A percentile compares a stretch with the other conserved stretches of the same genome.
Evolutionary conservation across 2,797 vertebrate genomes (phyloP).

Genomic region (Melanogrammus aeglefinus): DNA sequence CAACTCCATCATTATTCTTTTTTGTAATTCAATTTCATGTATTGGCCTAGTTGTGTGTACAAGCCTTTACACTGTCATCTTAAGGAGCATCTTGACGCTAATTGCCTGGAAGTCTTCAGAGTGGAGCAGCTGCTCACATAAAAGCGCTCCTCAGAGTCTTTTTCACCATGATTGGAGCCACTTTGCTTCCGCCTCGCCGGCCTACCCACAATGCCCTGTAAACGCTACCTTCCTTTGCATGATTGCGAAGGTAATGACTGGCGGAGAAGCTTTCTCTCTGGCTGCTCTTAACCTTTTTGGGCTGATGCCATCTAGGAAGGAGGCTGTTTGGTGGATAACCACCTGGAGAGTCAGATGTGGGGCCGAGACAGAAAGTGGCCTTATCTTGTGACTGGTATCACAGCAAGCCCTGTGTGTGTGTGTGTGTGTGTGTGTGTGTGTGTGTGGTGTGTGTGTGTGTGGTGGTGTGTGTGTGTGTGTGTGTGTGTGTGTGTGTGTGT

Average conservation of each 20-base stretch:
- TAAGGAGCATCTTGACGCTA: not conserved
- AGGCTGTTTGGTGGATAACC: not conserved
- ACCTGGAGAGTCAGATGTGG: not conserved
- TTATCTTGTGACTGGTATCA: not conserved
- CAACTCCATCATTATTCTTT: not conserved
- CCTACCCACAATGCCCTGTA: constrained; percentile 1
- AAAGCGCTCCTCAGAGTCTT: not conserved
- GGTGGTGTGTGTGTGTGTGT: too few species aligned
- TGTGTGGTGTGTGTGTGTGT: not conserved
- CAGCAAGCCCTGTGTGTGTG: not conserved
- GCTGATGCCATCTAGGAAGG: not conserved
- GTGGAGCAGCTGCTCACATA: constrained; percentile 1
- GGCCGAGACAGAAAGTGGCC: not conserved
- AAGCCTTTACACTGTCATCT: not conserved
- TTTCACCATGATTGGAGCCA: not conserved
- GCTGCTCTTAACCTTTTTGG: not conserved
- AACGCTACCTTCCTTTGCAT: not conserved
- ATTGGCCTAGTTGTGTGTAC: not conserved
- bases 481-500: not conserved
- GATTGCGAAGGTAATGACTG: not conserved
- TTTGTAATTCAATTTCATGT: not conserved
- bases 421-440: not conserved
- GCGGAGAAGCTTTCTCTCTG: not conserved
- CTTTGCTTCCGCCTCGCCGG: not conserved
- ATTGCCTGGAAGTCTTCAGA: constrained; percentile 1